phyloP scores from a whole-genome alignment of 2,113 vertebrate genomes.

The Bothrops jararaca region DNA sequence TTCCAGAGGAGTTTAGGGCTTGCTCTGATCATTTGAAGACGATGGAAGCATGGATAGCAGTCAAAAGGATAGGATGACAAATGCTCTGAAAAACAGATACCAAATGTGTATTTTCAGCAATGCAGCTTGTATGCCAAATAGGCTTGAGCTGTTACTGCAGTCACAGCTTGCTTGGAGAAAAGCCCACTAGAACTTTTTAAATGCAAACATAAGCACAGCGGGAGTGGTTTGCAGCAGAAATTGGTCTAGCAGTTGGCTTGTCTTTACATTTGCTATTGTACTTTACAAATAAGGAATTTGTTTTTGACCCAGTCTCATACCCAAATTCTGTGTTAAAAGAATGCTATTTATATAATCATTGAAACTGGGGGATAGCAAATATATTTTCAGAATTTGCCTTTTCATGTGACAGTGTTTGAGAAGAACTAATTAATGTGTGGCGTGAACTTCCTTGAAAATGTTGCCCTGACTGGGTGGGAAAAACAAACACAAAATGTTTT shows the following conservation, averaged over 20 bases:
- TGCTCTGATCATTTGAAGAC: conserved; percentile 15
- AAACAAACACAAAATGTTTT: not conserved
- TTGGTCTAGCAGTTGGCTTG: not conserved
- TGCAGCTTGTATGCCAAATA: conserved; percentile 20
- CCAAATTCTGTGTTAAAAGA: not conserved
- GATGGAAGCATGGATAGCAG: not conserved
- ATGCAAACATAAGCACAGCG: not conserved
- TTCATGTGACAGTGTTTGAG: not conserved
- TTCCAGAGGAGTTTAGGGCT: conserved; percentile 19
- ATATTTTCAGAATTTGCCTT: not conserved
- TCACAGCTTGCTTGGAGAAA: not conserved
- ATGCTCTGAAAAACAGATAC: conserved; percentile 7
- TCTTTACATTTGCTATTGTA: not conserved
- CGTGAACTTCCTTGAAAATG: not conserved
- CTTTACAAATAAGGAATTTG: not conserved
- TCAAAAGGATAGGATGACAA: not conserved
- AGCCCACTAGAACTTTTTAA: not conserved
- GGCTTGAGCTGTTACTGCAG: conserved; percentile 1
- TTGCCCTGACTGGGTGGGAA: not conserved
- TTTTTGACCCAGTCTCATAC: not conserved
- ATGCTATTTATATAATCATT: not conserved
- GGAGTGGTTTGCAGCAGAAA: conserved; percentile 1
- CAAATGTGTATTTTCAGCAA: conserved; percentile 12
- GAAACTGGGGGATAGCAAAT: conserved; percentile 23
- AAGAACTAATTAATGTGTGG: not conserved